Conservation (phyloP, 2,113 vertebrate genomes). For the Ascaphus truei region DNA sequence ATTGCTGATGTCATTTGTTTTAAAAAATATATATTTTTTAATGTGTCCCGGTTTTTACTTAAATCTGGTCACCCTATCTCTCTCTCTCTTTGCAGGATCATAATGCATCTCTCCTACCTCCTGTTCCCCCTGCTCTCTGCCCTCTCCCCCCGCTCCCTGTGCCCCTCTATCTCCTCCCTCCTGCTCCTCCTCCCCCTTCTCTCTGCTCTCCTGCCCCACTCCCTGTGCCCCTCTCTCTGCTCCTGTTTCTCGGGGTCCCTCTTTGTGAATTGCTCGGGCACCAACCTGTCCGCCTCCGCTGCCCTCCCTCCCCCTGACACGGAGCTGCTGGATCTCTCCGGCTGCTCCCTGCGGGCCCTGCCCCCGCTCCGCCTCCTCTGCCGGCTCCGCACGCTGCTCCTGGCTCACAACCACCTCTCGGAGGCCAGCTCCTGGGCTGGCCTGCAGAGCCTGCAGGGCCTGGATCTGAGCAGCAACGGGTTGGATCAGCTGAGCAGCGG, state of each 20-base stretch:
- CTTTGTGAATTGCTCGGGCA: constrained; percentile 61
- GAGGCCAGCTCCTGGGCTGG: constrained; percentile 52
- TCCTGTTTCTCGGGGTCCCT: constrained; percentile 54
- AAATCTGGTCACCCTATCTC: too few relatives aligned
- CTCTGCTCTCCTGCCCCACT: neutral
- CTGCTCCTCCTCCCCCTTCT: neutral
- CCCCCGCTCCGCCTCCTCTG: constrained; percentile 54
- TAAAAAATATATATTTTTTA: too few relatives aligned
- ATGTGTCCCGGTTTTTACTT: too few relatives aligned
- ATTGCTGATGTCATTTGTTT: too few relatives aligned
- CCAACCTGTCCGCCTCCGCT: constrained; percentile 39
- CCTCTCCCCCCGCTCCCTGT: neutral
- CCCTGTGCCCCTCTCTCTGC: constrained; percentile 40
- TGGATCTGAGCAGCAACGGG: constrained; percentile 69
- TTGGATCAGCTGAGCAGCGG: constrained; percentile 50
- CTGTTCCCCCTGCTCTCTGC: neutral
- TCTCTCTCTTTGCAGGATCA: neutral
- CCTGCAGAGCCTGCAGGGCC: constrained; percentile 63
- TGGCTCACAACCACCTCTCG: constrained; percentile 65
- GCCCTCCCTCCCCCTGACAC: constrained; percentile 48
- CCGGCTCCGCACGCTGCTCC: constrained; percentile 59
- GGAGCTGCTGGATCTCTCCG: constrained; percentile 68
- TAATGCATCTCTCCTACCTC: neutral
- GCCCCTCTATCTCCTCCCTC: neutral
- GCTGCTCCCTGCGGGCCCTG: constrained; percentile 57